A percentile compares a stretch with the other conserved stretches of the same genome.
These are phyloP conservation scores for Ischnura elegans DNA, from an alignment of 2,888 invertebrate genomes.

Conservation along the genomic window DNA sequence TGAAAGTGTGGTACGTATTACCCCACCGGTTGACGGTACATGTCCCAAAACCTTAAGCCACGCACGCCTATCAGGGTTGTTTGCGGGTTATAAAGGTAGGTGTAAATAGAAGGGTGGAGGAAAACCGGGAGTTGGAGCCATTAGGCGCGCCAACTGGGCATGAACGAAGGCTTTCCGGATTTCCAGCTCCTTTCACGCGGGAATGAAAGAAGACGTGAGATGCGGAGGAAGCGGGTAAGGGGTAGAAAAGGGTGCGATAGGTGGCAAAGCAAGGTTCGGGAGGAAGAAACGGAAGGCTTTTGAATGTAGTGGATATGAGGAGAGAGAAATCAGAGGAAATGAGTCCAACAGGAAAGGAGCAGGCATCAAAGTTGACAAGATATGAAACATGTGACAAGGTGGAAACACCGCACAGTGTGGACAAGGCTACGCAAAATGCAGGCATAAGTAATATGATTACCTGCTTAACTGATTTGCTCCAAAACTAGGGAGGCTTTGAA, in stretches of 20 bases:
- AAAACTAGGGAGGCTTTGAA: no score
- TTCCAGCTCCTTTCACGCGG: slow-evolving; percentile 29
- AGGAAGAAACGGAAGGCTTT: neutral
- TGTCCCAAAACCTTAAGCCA: no score
- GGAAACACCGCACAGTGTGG: neutral
- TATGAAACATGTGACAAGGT: neutral
- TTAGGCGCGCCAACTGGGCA: slow-evolving; percentile 39
- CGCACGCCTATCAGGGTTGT: no score
- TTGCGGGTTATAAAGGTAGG: no score
- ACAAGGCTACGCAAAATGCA: neutral
- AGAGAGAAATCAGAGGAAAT: neutral
- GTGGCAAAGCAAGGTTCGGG: neutral
- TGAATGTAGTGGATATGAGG: neutral
- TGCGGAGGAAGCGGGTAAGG: slow-evolving; percentile 4
- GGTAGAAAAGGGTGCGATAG: neutral
- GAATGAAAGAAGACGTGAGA: neutral
- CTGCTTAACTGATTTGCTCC: no score
- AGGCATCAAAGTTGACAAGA: neutral
- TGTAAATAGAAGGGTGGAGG: neutral
- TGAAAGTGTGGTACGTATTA: no score
- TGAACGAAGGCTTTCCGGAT: neutral
- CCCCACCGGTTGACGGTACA: no score
- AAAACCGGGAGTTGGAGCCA: neutral
- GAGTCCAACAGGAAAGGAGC: neutral
- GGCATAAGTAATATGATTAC: no score